Percentiles rank a stretch among this genome's conserved stretches.
Evolutionary conservation across 2,113 vertebrate species (phyloP).

Genomic region (Regulus satrapa): DNA sequence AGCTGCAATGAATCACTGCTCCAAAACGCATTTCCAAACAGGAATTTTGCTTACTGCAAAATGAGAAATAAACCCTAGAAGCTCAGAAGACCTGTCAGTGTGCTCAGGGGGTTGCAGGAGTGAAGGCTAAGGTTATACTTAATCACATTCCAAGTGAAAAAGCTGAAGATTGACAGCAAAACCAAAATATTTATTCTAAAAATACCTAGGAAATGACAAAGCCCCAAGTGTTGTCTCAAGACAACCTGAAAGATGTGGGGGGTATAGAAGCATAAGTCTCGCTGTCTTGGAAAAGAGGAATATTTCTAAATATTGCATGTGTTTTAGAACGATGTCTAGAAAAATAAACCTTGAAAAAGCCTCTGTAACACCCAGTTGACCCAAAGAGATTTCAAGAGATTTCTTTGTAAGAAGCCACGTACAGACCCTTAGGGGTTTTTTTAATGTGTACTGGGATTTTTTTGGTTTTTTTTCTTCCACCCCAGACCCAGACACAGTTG

Average conservation of each 20-base stretch:
- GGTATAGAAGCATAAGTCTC: neutral
- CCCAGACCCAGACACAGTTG: neutral
- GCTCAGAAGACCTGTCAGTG: constrained; percentile 28
- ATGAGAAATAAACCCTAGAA: constrained; percentile 31
- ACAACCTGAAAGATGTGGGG: constrained; percentile 53
- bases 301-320: neutral
- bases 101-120: neutral
- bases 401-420: neutral
- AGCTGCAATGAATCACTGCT: neutral
- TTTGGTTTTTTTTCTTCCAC: neutral
- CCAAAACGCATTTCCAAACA: neutral
- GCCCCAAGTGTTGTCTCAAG: constrained; percentile 51
- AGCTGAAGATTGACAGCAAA: constrained; percentile 52
- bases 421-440: neutral
- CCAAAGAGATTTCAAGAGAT: neutral
- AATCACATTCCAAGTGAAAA: constrained; percentile 51
- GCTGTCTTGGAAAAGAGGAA: neutral
- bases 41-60: constrained; percentile 17
- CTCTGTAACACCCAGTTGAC: neutral
- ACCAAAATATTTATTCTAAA: constrained; percentile 44
- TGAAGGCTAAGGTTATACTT: constrained; percentile 44
- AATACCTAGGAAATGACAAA: constrained; percentile 55
- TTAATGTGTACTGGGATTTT: neutral
- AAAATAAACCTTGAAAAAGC: constrained; percentile 33
- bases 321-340: neutral